A percentile compares a stretch with the other conserved stretches of the same genome.
Conservation (phyloP, 37 sponge, comb jelly and placozoan genomes). For the Aphrocallistes beatrix region DNA sequence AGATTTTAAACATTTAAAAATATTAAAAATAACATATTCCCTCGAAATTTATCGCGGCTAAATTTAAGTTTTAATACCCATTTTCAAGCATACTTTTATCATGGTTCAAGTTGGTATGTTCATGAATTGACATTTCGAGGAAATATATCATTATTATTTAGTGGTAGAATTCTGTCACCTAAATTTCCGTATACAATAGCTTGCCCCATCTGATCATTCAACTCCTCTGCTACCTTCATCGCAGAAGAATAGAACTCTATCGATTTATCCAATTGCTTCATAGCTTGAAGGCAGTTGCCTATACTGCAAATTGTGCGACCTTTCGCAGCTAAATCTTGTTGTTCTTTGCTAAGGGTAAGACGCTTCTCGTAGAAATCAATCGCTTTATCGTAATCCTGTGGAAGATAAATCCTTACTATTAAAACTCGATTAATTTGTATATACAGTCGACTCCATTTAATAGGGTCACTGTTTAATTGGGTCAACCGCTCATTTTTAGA, state of each 20-base stretch:
- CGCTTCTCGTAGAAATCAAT: conserved; percentile 64
- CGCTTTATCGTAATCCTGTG: conserved; percentile 64
- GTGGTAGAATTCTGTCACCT: conserved; percentile 25
- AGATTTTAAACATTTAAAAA: too few relatives aligned
- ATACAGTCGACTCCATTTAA: too few relatives aligned
- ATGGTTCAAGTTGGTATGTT: too few relatives aligned
- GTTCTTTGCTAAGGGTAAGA: conserved; percentile 42
- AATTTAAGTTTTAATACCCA: too few relatives aligned
- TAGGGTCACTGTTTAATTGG: too few relatives aligned
- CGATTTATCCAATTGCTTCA: conserved; percentile 58
- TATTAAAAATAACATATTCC: too few relatives aligned
- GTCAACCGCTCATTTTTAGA: too few relatives aligned
- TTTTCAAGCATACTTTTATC: too few relatives aligned
- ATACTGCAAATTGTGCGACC: conserved; percentile 62
- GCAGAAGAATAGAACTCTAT: conserved; percentile 63
- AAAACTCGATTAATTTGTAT: too few relatives aligned
- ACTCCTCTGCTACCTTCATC: conserved; percentile 41
- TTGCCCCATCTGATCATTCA: conserved; percentile 47
- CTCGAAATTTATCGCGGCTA: too few relatives aligned
- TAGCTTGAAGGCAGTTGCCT: conserved; percentile 70
- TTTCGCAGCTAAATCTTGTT: conserved; percentile 39
- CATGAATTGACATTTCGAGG: too few relatives aligned
- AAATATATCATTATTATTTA: too few relatives aligned
- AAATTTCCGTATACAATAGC: conserved; percentile 49
- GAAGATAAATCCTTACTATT: conserved; percentile 13